Conservation (phyloP, 1,140 invertebrate genomes). For the Catajapyx aquilonaris region DNA sequence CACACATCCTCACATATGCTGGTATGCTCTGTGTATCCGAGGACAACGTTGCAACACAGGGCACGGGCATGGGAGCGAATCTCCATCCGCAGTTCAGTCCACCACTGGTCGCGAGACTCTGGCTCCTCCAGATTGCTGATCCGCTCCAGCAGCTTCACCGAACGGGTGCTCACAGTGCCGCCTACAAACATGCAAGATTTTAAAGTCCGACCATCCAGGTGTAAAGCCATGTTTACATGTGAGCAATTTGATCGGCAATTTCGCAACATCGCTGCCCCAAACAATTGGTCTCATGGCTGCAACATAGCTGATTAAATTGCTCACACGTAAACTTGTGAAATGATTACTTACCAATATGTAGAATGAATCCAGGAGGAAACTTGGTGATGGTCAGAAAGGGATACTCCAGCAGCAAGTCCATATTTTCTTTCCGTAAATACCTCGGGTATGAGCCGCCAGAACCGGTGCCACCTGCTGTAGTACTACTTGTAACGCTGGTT, state of each 20-base stretch:
- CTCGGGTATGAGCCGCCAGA: too few relatives aligned
- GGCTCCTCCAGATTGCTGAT: slow-evolving; percentile 66
- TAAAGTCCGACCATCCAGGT: not conserved
- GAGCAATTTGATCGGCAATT: too few relatives aligned
- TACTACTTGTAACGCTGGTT: too few relatives aligned
- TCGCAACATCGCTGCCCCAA: not conserved
- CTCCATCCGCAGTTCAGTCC: slow-evolving; percentile 86
- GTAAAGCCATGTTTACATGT: too few relatives aligned
- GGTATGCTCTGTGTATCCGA: slow-evolving; percentile 76
- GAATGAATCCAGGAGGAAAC: slow-evolving; percentile 69
- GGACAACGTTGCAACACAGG: slow-evolving; percentile 77
- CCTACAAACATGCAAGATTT: slow-evolving; percentile 23
- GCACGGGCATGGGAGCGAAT: slow-evolving; percentile 75
- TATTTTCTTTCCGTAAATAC: too few relatives aligned
- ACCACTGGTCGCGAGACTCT: slow-evolving; percentile 80
- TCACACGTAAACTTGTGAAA: too few relatives aligned
- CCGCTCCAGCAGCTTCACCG: slow-evolving; percentile 68
- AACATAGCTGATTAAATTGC: too few relatives aligned
- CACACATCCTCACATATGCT: slow-evolving; percentile 88
- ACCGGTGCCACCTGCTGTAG: too few relatives aligned
- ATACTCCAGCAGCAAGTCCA: too few relatives aligned
- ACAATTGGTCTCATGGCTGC: slow-evolving; percentile 2
- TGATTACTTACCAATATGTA: slow-evolving; percentile 61
- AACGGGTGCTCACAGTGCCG: slow-evolving; percentile 64
- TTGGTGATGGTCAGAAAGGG: slow-evolving; percentile 86